Base-by-base conservation (phyloP, 2,113 vertebrate genomes). In the Corvus moneduloides region DNA sequence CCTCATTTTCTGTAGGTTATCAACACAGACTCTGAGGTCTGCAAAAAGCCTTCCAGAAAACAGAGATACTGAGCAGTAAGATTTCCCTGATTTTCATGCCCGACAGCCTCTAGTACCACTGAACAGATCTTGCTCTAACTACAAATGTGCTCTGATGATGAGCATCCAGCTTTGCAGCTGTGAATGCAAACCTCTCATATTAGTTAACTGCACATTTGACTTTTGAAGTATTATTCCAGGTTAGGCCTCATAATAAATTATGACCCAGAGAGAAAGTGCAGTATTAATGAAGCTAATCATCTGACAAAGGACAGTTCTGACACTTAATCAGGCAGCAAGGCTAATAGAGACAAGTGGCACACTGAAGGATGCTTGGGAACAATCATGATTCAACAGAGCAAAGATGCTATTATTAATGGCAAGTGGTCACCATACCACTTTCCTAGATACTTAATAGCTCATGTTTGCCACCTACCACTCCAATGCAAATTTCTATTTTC, bases 271-370 rank as follows among this genome's bases (percentile, higher is more conserved):
- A 84, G 63, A 63, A 95, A 94, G 55, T 77, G 20, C 35, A 35
- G 33, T 83, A 58, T 62, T 93, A 93, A 87, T 59, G 46, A 68
- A 96, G 43, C 58, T 96, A 95, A 96, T 96, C 79, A 97, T 73
- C 86, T 85, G 86, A 84, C 54, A 88, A 79, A 74, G 92, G 73
- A 87, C 49, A 88, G 27, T 90, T 94, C 49, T 84, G 79, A 91
- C 87, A 96, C 64, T 94, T 96, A 97, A 97, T 97, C 95, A 96
- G 73, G 32, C 95, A 39, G 66, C 56, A 88, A 71, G 69, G 37
- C 82, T 90, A 96, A 93, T 16, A 93, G 71, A 88, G 68, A 93
- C 39, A 97, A 97, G 85, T 88, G 72, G 43, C 59, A 90, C 63
- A 90, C 52, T 72, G 73, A 89, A 96, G 72, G 94, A 97, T 82